Evolutionary conservation across 92 coral and sea anemone genomes (phyloP).

Genomic region (Actinostola sp.): DNA sequence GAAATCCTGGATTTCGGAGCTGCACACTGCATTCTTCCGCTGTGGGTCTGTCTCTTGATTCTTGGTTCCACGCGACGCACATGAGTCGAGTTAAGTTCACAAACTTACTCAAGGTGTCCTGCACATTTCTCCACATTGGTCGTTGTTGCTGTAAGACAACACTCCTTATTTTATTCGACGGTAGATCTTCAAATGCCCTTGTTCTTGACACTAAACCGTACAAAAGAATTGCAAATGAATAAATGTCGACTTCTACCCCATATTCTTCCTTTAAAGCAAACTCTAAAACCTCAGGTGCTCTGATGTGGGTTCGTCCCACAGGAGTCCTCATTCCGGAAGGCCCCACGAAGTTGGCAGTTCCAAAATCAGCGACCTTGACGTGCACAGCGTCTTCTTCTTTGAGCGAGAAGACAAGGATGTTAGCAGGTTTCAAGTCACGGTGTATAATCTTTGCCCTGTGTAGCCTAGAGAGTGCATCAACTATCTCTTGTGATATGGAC

Average conservation of each 20-base stretch:
- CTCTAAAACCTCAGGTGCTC: slow-evolving; percentile 78
- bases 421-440: slow-evolving; percentile 72
- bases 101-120: slow-evolving; percentile 28
- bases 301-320: slow-evolving; percentile 50
- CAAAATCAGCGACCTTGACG: slow-evolving; percentile 73
- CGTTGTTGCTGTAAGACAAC: slow-evolving; percentile 18
- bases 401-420: slow-evolving; percentile 61
- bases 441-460: slow-evolving; percentile 60
- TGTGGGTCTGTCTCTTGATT: slow-evolving; percentile 37
- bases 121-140: slow-evolving; percentile 44
- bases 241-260: slow-evolving; percentile 61
- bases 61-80: slow-evolving; percentile 40
- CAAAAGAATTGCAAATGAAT: slow-evolving; percentile 65
- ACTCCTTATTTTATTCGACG: slow-evolving; percentile 10
- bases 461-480: slow-evolving; percentile 58
- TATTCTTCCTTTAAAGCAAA: slow-evolving; percentile 57
- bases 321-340: slow-evolving; percentile 55
- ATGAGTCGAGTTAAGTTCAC: slow-evolving; percentile 46
- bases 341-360: slow-evolving; percentile 68
- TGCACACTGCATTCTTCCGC: slow-evolving; percentile 31
- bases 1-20: slow-evolving; percentile 46
- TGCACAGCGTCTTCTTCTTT: slow-evolving; percentile 52
- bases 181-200: slow-evolving; percentile 43
- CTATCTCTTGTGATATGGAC: slow-evolving; percentile 57
- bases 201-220: slow-evolving; percentile 58